Conservation (phyloP, 2,113 vertebrate genomes). For the Pluvianellus socialis region DNA sequence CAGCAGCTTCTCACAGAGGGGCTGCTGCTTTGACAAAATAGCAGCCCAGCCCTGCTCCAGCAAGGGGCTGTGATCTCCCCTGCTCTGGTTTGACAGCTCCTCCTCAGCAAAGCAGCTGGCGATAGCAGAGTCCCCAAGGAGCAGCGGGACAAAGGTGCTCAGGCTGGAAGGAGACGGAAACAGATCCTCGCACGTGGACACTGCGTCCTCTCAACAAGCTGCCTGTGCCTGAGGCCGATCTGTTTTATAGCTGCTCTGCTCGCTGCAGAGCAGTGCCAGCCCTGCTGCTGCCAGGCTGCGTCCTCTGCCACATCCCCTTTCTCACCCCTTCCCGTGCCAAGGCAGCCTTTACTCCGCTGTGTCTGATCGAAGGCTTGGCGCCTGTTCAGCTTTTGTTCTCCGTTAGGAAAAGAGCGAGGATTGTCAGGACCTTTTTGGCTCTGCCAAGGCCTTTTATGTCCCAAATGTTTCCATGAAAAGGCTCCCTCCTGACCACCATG, state of each 20-base stretch:
- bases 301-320: background rate
- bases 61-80: too few relatives aligned
- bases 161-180: background rate
- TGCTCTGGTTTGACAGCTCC: too few relatives aligned
- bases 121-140: background rate
- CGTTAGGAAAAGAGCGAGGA: background rate
- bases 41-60: background rate
- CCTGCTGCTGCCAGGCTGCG: slow-evolving; percentile 6
- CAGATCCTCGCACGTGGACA: background rate
- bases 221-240: background rate
- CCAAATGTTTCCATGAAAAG: slow-evolving; percentile 60
- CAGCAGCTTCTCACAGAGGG: background rate
- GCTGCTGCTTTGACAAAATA: background rate
- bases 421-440: slow-evolving; percentile 34
- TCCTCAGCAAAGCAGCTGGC: too few relatives aligned
- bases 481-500: slow-evolving; percentile 15
- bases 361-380: background rate
- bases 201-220: background rate
- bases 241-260: background rate
- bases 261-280: background rate
- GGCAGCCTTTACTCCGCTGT: background rate
- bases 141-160: rapidly evolving
- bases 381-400: slow-evolving; percentile 35
- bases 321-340: background rate
- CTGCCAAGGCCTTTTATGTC: slow-evolving; percentile 58